Percentiles rank a stretch among this genome's conserved stretches.
Conservation (phyloP, 2,113 vertebrate genomes). For the Peromyscus leucopus region DNA sequence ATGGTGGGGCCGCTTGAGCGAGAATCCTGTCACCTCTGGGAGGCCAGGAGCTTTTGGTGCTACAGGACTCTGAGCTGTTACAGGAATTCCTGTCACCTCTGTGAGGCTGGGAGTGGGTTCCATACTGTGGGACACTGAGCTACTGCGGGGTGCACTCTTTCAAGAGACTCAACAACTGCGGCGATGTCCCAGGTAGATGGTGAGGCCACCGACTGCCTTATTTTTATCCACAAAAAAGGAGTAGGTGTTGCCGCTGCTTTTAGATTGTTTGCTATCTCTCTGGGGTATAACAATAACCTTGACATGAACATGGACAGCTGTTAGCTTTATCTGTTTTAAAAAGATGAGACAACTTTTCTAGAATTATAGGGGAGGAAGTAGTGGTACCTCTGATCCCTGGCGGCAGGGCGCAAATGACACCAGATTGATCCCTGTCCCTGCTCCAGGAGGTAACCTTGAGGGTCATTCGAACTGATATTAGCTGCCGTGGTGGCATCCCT, state of each 20-base stretch:
- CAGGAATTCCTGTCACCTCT: not conserved
- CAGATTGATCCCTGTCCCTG: not conserved
- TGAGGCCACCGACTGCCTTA: not conserved
- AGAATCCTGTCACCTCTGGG: not conserved
- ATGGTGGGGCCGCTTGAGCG: not conserved
- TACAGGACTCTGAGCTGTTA: not conserved
- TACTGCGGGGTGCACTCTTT: not conserved
- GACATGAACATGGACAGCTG: not conserved
- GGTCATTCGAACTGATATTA: not conserved
- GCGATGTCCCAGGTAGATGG: not conserved
- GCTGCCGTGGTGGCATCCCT: accelerated
- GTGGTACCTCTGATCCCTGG: not conserved
- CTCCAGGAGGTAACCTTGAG: not conserved
- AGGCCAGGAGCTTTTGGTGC: not conserved
- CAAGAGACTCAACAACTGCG: not conserved
- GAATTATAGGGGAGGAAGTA: not conserved
- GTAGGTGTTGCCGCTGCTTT: not conserved
- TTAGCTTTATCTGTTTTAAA: constrained; percentile 44
- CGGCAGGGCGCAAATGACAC: not conserved
- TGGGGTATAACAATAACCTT: not conserved
- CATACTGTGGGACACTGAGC: not conserved
- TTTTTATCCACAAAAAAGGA: constrained; percentile 21
- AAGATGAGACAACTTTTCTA: not conserved
- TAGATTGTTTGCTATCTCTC: not conserved
- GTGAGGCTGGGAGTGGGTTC: not conserved